Base-by-base conservation (phyloP, 2,888 invertebrate species). In the Parthenolecanium corni region DNA sequence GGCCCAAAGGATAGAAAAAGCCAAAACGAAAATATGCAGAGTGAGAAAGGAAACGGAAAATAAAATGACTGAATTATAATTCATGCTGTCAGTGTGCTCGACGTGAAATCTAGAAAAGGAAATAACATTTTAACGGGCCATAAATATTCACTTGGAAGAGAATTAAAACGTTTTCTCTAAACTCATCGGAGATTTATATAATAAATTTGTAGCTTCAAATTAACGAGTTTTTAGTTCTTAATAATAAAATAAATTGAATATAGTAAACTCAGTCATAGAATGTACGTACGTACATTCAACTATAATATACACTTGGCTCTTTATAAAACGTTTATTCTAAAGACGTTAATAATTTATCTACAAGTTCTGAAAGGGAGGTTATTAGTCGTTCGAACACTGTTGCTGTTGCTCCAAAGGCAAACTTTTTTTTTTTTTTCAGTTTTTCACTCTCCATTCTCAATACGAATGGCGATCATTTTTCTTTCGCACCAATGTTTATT, bases 91-190 rank as follows among this genome's bases (percentile, higher is more conserved):
- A 56, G 56, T 56, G 46, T 18, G 56, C 56, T 56, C 56, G 56
- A 56, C 56, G 56, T 56, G 56, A 56, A 56, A 56, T 56, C 46
- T 44, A 46, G 56, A 46, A 56, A 56, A 56, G 56, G 56, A 56
- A 56, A 56, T 56, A 44, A 56, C 56, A 56, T 56, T 56, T 56
- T 56, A 56, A 56, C 56, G 56, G 56, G 42, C 46, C 46, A 56
- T 56, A 56, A 56, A 56, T 56, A 56, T 56, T 46, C 56, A 25
- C 56, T 56, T 56, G 56, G 46, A 56, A 56, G 56, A 46, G 46
- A 56, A 56, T 56, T 56, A 56, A 56, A 56, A 56, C 56, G 44
- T 56, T 56, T 56, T 56, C n/a, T n/a, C 56, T 56, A 56, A 56
- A 56, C 56, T 56, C 46, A 56, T 56, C 44, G 56, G 44, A 46